Percentiles rank a stretch among this genome's conserved stretches.
These are phyloP conservation scores for Drosophila mimetica DNA, from an alignment of 2,888 invertebrate species.

Conservation along the genomic window DNA sequence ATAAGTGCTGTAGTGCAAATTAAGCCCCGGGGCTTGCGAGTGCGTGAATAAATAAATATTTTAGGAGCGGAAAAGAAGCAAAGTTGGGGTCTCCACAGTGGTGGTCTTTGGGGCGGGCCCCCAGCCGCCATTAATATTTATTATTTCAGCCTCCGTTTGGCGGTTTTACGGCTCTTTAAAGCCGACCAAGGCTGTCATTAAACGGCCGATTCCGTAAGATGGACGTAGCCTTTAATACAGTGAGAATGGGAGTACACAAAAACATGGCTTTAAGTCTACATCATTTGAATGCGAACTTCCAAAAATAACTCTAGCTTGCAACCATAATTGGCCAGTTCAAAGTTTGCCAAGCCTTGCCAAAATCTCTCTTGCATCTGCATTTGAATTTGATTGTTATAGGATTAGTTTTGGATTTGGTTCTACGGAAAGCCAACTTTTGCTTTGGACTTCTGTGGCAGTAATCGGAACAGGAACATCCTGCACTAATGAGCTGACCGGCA, in stretches of 20 bases:
- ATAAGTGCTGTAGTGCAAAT: constrained; percentile 77
- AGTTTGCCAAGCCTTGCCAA: constrained; percentile 3
- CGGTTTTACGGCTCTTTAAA: constrained; percentile 68
- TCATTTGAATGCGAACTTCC: neutral
- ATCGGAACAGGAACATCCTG: constrained; percentile 26
- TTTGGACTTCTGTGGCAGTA: constrained; percentile 7
- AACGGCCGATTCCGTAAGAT: constrained; percentile 57
- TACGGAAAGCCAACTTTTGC: constrained; percentile 2
- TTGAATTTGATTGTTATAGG: constrained; percentile 55
- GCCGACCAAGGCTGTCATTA: constrained; percentile 50
- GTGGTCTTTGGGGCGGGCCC: constrained; percentile 15
- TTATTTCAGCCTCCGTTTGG: constrained; percentile 48
- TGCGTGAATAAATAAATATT: constrained; percentile 78
- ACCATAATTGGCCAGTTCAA: constrained; percentile 4
- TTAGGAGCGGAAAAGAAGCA: constrained; percentile 37
- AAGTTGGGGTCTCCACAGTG: constrained; percentile 18
- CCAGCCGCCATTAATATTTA: constrained; percentile 70
- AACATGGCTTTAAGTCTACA: neutral
- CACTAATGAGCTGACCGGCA: constrained; percentile 27
- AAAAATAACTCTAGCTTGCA: neutral
- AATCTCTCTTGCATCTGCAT: constrained; percentile 39
- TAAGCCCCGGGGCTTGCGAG: constrained; percentile 62
- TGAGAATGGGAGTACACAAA: constrained; percentile 29
- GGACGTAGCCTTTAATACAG: constrained; percentile 54
- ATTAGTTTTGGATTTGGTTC: constrained; percentile 30